phyloP scores from a whole-genome alignment of 2,113 vertebrate species.

The Rhinoderma darwinii region DNA sequence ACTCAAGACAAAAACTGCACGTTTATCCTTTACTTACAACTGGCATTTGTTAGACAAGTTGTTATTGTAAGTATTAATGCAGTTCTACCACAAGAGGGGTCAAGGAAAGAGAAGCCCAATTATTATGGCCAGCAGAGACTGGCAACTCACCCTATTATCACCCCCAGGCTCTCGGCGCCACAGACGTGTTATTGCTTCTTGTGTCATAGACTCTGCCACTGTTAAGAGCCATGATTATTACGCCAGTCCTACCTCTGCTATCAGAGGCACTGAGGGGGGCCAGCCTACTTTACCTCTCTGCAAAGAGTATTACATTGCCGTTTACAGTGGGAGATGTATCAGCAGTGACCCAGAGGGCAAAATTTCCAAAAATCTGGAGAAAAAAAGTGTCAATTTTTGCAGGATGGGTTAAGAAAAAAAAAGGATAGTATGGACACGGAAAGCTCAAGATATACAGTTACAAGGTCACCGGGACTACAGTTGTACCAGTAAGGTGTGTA shows the following conservation, averaged over 20 bases:
- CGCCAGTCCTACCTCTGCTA: slow-evolving; percentile 43
- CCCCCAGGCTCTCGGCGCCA: slow-evolving; percentile 40
- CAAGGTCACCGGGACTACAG: slow-evolving; percentile 74
- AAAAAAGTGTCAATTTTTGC: slow-evolving; percentile 10
- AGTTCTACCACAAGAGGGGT: background rate
- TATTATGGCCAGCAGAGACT: background rate
- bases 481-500: slow-evolving; percentile 75
- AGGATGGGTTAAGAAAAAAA: background rate
- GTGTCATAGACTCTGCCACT: slow-evolving; percentile 65
- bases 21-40: background rate
- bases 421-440: background rate
- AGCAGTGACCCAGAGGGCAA: slow-evolving; percentile 38
- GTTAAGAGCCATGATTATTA: slow-evolving; percentile 60
- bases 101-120: slow-evolving; percentile 11
- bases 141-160: slow-evolving; percentile 54
- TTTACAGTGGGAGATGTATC: slow-evolving; percentile 11
- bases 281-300: slow-evolving; percentile 48
- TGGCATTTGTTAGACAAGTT: slow-evolving; percentile 17
- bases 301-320: slow-evolving; percentile 47
- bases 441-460: slow-evolving; percentile 71
- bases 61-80: slow-evolving; percentile 38
- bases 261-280: slow-evolving; percentile 54
- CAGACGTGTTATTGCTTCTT: slow-evolving; percentile 50
- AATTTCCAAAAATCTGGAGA: background rate
- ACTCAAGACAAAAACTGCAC: background rate